phyloP scores from a whole-genome alignment of 2,113 vertebrate genomes.

The Periophthalmodon schlosseri region DNA sequence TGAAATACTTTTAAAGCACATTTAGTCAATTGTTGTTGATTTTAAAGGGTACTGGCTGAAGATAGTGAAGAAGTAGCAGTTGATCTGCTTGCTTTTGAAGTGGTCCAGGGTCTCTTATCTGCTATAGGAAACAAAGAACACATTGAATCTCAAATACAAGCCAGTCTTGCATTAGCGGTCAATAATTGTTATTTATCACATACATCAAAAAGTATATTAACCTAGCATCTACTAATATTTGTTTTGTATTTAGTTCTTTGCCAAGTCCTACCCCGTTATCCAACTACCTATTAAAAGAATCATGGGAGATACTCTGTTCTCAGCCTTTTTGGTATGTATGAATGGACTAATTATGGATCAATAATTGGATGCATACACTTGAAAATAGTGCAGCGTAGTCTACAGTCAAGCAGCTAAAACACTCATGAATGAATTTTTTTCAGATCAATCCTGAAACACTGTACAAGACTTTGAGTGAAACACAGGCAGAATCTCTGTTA shows the following conservation, averaged over 20 bases:
- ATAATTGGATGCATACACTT: neutral
- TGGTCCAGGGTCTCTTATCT: constrained; percentile 76
- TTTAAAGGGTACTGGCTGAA: constrained; percentile 75
- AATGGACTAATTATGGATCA: neutral
- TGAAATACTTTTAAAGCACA: neutral
- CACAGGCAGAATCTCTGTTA: constrained; percentile 75
- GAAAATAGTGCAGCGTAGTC: neutral
- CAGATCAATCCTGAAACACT: constrained; percentile 74
- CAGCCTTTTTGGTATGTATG: constrained; percentile 78
- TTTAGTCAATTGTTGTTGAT: neutral
- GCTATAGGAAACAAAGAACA: constrained; percentile 83
- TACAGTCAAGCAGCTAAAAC: neutral
- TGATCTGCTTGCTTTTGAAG: constrained; percentile 79
- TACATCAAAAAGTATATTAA: neutral
- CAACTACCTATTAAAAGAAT: constrained; percentile 66
- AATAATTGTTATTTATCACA: neutral
- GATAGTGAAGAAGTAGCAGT: constrained; percentile 60
- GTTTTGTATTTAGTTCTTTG: constrained; percentile 77
- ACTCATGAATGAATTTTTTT: constrained; percentile 12
- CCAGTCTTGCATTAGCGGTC: constrained; percentile 82
- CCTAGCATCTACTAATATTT: neutral
- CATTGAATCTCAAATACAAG: constrained; percentile 81
- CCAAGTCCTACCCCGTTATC: constrained; percentile 71
- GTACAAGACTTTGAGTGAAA: constrained; percentile 76
- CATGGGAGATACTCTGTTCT: constrained; percentile 78